These are phyloP conservation scores for Dryococelus australis DNA, from an alignment of 2,888 invertebrate genomes.

Conservation along the genomic window DNA sequence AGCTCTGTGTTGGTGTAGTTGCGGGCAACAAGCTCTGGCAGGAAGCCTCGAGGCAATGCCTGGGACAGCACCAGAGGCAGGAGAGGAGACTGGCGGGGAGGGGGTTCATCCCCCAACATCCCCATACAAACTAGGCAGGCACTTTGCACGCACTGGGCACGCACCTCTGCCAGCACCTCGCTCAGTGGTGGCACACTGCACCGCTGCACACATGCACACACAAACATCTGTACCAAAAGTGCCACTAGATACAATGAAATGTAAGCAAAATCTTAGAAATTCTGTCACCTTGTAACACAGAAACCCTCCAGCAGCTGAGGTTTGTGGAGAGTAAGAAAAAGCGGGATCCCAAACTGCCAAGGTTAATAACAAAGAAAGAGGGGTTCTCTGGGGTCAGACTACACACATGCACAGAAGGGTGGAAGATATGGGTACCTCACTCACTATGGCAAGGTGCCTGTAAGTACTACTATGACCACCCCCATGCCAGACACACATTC, in stretches of 20 bases:
- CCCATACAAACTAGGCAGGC: constrained; percentile 67
- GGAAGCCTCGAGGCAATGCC: constrained; percentile 75
- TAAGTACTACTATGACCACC: no score
- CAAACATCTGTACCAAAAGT: neutral
- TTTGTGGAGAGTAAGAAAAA: no score
- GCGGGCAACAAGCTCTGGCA: constrained; percentile 69
- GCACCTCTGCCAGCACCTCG: constrained; percentile 65
- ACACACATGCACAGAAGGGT: no score
- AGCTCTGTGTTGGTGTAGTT: constrained; percentile 68
- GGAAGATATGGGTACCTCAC: no score
- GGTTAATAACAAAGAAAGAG: no score
- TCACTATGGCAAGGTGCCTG: no score
- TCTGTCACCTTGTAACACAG: neutral
- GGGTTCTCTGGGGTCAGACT: no score
- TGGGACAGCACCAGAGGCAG: constrained; percentile 74
- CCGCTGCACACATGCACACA: constrained; percentile 58
- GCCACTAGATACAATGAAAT: neutral
- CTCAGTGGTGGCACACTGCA: constrained; percentile 77
- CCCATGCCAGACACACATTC: no score
- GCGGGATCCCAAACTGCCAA: no score
- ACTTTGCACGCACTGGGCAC: constrained; percentile 68
- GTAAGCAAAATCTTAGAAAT: neutral
- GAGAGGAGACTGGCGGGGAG: constrained; percentile 67
- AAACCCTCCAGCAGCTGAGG: no score
- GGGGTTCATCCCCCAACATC: constrained; percentile 51